Evolutionary conservation across 2,888 invertebrate species (phyloP), one percentile per base, ranked within the genome.

Genomic region (Venusia cambrica): DNA sequence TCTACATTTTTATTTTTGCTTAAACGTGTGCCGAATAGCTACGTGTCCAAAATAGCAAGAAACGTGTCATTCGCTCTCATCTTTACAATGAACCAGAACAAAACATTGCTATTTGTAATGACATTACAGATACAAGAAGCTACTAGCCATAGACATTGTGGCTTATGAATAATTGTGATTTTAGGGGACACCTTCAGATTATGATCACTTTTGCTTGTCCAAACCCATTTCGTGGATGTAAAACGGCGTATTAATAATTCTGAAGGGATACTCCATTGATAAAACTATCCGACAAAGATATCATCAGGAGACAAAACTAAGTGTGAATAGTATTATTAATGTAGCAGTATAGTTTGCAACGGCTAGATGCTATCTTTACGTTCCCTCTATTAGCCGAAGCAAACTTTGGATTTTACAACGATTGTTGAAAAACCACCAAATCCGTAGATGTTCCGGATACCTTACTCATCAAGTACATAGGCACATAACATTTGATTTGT

Each of bases 401-500:
- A 67, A 65, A 64, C 69, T 54, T 42, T 47, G 45, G 50, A 56
- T 61, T 63, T 57, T 46, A 57, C 50, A 62, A 67, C 67, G 39
- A 54, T 62, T 60, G 66, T 57, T 47, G 52, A 64, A 63, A 67
- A 69, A 62, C 58, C 41, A 42, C 11, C 34, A 45, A 56, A 66
- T 69, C 76, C 74, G 53, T 36, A 54, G 76, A 54, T 79, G 72
- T 69, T 68, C 33, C 39, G 75, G 77, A 78, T 56, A 51, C 48
- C 27, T 26, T n/a, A 25, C 28, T 42, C 40, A 59, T 67, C 77
- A 76, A 83, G 81, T 69, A 78, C 81, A 81, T 70, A 76, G 43
- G 72, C 75, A 87, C 80, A 83, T 84, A 78, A 80, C 62, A 83
- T 84, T 61, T 76, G 83, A 84, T 81, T 28, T 54, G 45, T 44